Percentiles rank a stretch among this genome's conserved stretches.
These are phyloP conservation scores for Drosophila fuyamai DNA, from an alignment of 1,140 invertebrate genomes.

Conservation along the genomic window DNA sequence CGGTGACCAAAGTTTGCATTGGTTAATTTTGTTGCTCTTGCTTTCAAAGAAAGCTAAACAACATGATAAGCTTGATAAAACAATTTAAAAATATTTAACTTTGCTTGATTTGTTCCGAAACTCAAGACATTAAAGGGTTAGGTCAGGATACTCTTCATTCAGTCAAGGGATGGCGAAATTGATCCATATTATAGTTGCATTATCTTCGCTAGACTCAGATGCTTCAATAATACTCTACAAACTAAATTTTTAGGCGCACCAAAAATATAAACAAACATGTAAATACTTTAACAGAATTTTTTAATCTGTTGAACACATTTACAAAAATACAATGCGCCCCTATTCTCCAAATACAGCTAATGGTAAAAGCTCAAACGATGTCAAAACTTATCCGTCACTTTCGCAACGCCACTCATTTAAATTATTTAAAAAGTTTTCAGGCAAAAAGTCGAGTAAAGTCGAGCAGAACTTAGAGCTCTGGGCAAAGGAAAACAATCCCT, in stretches of 20 bases:
- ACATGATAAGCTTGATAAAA: conserved; percentile 3
- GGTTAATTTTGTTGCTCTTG: conserved; percentile 29
- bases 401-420: conserved; percentile 53
- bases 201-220: no score
- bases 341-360: conserved; percentile 21
- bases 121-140: neutral
- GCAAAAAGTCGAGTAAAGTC: conserved; percentile 33
- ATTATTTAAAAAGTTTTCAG: conserved; percentile 68
- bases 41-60: conserved; percentile 2
- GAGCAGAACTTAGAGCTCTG: conserved; percentile 18
- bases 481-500: conserved; percentile 37
- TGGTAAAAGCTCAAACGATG: conserved; percentile 21
- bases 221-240: no score
- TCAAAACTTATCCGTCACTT: conserved; percentile 32
- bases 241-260: neutral
- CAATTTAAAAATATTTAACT: conserved; percentile 12
- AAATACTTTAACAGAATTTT: neutral
- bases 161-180: no score
- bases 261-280: neutral
- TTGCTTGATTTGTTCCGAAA: neutral
- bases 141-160: no score
- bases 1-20: conserved; percentile 25
- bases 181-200: no score
- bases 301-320: conserved; percentile 3
- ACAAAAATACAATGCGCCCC: neutral